Evolutionary conservation across 2,888 invertebrate genomes (phyloP).

Genomic region (Linyphia triangularis): DNA sequence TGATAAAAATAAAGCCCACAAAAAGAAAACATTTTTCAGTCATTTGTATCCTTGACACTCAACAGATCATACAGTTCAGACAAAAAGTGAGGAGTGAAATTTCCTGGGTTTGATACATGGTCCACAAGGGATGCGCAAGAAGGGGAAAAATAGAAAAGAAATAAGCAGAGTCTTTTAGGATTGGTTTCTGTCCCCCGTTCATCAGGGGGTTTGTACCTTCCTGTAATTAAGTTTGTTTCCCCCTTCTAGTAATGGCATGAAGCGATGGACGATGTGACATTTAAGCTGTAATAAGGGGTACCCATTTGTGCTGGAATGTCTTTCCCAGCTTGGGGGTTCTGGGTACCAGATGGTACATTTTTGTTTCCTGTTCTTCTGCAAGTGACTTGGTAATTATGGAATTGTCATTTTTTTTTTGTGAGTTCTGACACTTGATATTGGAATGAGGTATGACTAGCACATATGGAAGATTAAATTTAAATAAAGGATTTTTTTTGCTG

Average conservation of each 20-base stretch:
- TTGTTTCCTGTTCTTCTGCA: too few species aligned
- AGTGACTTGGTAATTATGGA: too few species aligned
- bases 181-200: too few species aligned
- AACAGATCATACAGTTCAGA: slow-evolving; percentile 14
- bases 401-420: too few species aligned
- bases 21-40: slow-evolving; percentile 47
- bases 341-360: not conserved
- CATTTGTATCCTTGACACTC: slow-evolving; percentile 55
- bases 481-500: too few species aligned
- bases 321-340: not conserved
- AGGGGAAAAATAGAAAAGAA: not conserved
- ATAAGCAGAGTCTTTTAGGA: too few species aligned
- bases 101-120: slow-evolving; percentile 15
- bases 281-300: not conserved
- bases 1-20: too few species aligned
- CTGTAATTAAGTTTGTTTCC: not conserved
- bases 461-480: too few species aligned
- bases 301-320: not conserved
- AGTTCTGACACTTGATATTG: too few species aligned
- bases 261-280: not conserved
- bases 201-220: not conserved
- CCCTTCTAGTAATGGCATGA: not conserved
- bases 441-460: too few species aligned
- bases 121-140: not conserved
- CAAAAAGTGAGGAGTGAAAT: slow-evolving; percentile 29